These are phyloP conservation scores for Neosalanx taihuensis DNA, from an alignment of 2,797 vertebrate genomes.

Conservation along the genomic window DNA sequence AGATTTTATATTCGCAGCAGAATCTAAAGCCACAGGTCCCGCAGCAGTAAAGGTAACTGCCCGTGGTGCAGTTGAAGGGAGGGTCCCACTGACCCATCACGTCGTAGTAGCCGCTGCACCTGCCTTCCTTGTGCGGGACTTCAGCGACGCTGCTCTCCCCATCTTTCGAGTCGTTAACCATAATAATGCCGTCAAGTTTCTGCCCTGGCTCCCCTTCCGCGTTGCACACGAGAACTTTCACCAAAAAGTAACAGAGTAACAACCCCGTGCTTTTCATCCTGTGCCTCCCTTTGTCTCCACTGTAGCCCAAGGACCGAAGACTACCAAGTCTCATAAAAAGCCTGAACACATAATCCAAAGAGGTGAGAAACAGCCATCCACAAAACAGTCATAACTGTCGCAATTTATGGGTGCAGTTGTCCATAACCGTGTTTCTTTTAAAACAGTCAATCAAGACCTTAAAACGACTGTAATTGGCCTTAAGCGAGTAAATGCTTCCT, in stretches of 20 bases:
- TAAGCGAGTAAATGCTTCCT: neutral
- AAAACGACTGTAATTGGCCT: neutral
- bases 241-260: conserved; percentile 84
- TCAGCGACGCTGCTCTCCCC: conserved; percentile 75
- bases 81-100: conserved; percentile 99
- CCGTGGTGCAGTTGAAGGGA: conserved; percentile 92
- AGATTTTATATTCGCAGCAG: conserved; percentile 92
- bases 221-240: conserved; percentile 85
- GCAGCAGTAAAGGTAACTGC: conserved; percentile 95
- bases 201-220: conserved; percentile 85
- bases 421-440: conserved; percentile 1
- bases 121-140: conserved; percentile 83
- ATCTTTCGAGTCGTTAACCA: conserved; percentile 83
- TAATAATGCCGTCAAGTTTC: conserved; percentile 77
- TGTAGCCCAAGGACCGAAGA: conserved; percentile 26
- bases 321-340: conserved; percentile 46
- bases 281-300: conserved; percentile 30
- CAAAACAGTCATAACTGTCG: conserved; percentile 51
- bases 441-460: neutral
- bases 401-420: conserved; percentile 57
- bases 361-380: conserved; percentile 59
- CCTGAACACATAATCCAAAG: conserved; percentile 44
- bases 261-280: conserved; percentile 63
- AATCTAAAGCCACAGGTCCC: conserved; percentile 99
- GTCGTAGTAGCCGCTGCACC: conserved; percentile 94